Base-by-base conservation (phyloP, 1,140 invertebrate species). In the Conopomorpha cramerella region DNA sequence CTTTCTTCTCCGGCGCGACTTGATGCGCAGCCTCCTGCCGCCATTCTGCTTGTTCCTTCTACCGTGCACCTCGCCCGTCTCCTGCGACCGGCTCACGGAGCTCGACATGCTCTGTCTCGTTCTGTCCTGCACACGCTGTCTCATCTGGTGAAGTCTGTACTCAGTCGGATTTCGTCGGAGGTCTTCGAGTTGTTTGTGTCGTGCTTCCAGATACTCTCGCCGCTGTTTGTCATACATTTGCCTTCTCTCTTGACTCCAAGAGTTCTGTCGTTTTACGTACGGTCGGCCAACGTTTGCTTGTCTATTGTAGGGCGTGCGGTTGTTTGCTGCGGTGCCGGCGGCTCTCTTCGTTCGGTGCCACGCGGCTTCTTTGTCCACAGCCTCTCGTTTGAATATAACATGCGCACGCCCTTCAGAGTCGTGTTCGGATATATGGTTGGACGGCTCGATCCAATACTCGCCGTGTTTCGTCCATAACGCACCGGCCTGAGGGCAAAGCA, bases 361-460 rank as follows among this genome's bases (percentile, higher is more conserved):
- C 34, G 68, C 62, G 43, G 59, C 38, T 15, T 65, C 52, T 52
- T 72, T 70, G 41, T 70, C 59, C n/a, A 71, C 74, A 8, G 85
- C 82, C 28, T 84, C 83, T 55, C 86, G 78, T 55, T 85, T 86
- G 56, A 84, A 89, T 30, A 90, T 70, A 38, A 89, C 79, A 54
- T 90, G 87, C 36, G 84, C 81, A 54, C 84, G 81, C 1, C 80
- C 80, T 26, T 51, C 60, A 35, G 72, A 71, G 34, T 51, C 68
- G 51, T 81, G 79, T 23, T 60, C 63, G 30, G 66, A 52, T 43
- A 79, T 61, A 50, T 82, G 80, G 52, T 84, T 81, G 31, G 85
- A 83, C 15, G 92, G 91, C 70, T 94, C 91, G 37, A 94, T 86
- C 77, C 89, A 91, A 61, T 87, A 91, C 68, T 91, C 85, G 38